Evolutionary conservation across 2,797 vertebrate species (phyloP).

Genomic region (Poeciliopsis presidionis): DNA sequence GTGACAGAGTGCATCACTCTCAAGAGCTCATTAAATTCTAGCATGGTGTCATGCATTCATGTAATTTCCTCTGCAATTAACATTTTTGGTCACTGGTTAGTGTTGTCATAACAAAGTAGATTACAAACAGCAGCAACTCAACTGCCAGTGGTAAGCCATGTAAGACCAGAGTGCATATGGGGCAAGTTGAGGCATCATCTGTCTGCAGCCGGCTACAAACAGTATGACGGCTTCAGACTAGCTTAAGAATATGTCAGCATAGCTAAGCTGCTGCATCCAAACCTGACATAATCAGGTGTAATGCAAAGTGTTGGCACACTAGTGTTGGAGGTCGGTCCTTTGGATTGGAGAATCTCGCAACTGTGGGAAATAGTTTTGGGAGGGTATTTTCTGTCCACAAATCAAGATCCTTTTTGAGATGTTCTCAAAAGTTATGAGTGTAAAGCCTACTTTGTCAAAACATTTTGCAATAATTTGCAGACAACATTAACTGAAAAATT

Average conservation of each 20-base stretch:
- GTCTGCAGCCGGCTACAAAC: neutral
- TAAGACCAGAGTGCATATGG: neutral
- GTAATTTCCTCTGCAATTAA: neutral
- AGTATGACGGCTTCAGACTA: neutral
- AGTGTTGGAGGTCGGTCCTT: neutral
- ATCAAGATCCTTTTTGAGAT: neutral
- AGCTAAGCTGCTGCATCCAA: neutral
- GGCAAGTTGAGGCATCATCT: neutral
- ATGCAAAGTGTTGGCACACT: neutral
- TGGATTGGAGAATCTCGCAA: neutral
- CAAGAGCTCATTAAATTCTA: neutral
- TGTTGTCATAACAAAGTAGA: neutral
- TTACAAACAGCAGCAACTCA: neutral
- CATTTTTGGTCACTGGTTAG: neutral
- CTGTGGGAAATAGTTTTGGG: neutral
- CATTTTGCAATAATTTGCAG: neutral
- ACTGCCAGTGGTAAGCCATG: neutral
- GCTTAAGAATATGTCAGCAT: neutral
- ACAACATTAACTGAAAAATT: neutral
- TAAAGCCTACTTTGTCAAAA: neutral
- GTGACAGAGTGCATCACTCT: neutral
- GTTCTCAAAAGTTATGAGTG: neutral
- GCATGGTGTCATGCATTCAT: neutral
- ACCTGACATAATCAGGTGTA: neutral
- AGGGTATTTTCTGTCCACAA: neutral